Evolutionary conservation across 2,888 invertebrate genomes (phyloP).

Genomic region (Meghimatium bilineatum): DNA sequence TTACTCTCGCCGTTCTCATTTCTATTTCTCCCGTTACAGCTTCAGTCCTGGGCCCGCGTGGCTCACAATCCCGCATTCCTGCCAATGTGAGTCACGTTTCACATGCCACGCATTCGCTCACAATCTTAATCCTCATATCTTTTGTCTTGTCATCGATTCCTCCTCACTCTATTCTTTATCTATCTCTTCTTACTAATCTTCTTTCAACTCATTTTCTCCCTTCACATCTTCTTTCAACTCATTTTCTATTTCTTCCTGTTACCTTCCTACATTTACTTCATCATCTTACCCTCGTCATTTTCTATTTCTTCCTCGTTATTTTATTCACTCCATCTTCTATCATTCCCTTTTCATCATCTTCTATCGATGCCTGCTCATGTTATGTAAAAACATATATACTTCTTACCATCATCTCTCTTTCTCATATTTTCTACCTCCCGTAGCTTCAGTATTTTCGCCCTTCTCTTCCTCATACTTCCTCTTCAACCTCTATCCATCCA

Average conservation of each 20-base stretch:
- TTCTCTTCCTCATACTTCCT: not conserved
- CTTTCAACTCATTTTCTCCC: not conserved
- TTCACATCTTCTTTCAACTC: no score
- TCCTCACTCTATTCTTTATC: not conserved
- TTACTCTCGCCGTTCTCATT: not conserved
- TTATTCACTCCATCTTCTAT: not conserved
- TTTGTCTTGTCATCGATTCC: not conserved
- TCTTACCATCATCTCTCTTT: no score
- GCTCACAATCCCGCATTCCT: no score
- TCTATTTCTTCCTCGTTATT: not conserved
- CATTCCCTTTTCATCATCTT: not conserved
- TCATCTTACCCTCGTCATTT: not conserved
- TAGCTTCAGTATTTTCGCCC: not conserved
- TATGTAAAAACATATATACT: no score
- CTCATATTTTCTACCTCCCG: no score
- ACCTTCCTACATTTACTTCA: not conserved
- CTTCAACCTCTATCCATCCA: no score
- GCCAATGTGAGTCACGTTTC: no score
- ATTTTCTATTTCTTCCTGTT: constrained; percentile 8
- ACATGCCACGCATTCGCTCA: no score
- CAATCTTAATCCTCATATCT: not conserved
- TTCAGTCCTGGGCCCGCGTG: not conserved
- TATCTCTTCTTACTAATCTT: not conserved
- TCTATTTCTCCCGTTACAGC: not conserved
- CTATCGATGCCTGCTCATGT: no score